Base-by-base conservation (phyloP, 2,888 invertebrate species). In the Eretmocerus hayati region DNA sequence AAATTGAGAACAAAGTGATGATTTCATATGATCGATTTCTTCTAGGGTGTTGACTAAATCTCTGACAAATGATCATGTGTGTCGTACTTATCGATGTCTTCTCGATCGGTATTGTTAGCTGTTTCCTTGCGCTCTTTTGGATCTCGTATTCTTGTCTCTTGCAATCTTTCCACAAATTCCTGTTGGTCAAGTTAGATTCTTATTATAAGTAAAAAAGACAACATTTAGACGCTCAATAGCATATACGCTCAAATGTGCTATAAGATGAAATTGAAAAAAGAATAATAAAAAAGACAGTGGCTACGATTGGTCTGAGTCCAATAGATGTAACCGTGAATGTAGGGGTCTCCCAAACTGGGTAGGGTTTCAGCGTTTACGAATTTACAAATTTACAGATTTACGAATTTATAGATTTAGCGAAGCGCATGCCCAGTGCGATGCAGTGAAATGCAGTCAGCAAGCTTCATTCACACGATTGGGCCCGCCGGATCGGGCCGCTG, bases 121-220 rank as follows among this genome's bases (percentile, higher is more conserved):
- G 35, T 84, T 81, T 87, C 87, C 83, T 72, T 87, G 81, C 11
- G 84, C 82, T 48, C 87, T 75, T 67, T 80, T 79, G 64, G 75
- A 74, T 70, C 80, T 77, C 66, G 78, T 5, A 54, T 45, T 11
- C 47, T 50, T 4, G 44, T 54, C 16, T 57, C 58, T 33, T 59
- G 56, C 15, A 53, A 16, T 31, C 55, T 58, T 11, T 61, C 61
- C 5, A n/a, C n/a, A n/a, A n/a, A n/a, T n/a, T n/a, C n/a, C n/a
- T n/a, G n/a, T n/a, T n/a, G n/a, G n/a, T n/a, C n/a, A n/a, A n/a
- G n/a, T 13, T 18, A 22, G n/a, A n/a, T 50, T 46, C 50, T 53
- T 4, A 6, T 21, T 33, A 35, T 44, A 18, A 16, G 19, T 36
- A 26, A 19, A 39, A 23, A 22, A 2, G 8, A 21, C 22, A 35